Evolutionary conservation across 2,113 vertebrate species (phyloP).

Genomic region (Amblyornis subalaris): DNA sequence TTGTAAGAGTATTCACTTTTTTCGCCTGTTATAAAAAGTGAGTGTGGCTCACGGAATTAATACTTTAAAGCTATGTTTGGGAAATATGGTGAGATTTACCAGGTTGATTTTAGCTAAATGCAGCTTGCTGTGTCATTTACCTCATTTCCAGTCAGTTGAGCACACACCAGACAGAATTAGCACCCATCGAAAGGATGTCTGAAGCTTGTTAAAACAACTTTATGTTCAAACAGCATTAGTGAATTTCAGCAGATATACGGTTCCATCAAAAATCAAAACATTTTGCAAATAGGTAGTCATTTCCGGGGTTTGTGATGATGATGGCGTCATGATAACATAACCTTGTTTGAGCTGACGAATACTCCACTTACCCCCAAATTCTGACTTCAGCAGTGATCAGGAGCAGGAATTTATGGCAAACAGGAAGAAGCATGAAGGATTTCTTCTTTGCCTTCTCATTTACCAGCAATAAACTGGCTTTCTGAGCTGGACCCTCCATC

Average conservation of each 20-base stretch:
- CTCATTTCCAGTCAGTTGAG: neutral
- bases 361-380: neutral
- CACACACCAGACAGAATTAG: neutral
- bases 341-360: neutral
- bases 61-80: slow-evolving; percentile 16
- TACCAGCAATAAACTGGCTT: neutral
- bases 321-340: neutral
- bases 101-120: neutral
- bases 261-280: neutral
- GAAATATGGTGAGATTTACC: slow-evolving; percentile 4
- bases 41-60: slow-evolving; percentile 43
- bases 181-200: neutral
- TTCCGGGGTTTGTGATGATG: neutral
- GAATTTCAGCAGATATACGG: neutral
- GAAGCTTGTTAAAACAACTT: neutral
- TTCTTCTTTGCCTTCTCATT: neutral
- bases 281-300: neutral
- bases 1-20: slow-evolving; percentile 47
- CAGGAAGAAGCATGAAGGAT: neutral
- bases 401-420: neutral
- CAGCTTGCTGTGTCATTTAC: neutral
- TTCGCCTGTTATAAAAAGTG: neutral
- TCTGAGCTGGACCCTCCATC: neutral
- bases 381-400: neutral
- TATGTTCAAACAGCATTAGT: neutral